Evolutionary conservation across 2,888 invertebrate genomes (phyloP), one percentile per base, ranked within the genome.

Genomic region (Rotaria socialis): DNA sequence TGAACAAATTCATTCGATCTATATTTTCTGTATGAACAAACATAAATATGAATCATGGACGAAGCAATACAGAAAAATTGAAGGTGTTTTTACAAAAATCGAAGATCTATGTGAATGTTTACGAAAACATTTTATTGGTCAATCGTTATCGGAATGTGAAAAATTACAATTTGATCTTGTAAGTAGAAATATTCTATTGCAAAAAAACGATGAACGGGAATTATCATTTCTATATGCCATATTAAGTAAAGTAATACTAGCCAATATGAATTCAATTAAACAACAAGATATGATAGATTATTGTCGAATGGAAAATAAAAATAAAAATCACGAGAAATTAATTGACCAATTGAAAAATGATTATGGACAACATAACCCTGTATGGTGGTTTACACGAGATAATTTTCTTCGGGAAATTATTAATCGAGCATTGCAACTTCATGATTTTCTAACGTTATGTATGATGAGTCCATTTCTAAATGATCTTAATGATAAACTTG

Each of bases 21-120:
- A 67, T 67, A 67, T 67, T 35, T 67, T 67, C 67, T 67, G 67
- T 19, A 35, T 67, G 27, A 67, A 67, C 35, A 67, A 67, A 67
- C 1, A 24, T 27, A 67, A 35, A 19, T 19, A 67, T 35, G 67
- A 67, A 27, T 27, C 16, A 67, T 67, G 35, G 35, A 35, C 35
- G 19, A 67, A 67, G 35, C 11, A 67, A 14, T 67, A 35, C 19
- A 19, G 24, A 16, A 67, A 67, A 67, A 19, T 67, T 41, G 19
- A 6, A 35, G 67, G 67, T 35, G 35, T 35, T 6, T 67, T 27
- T 67, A 67, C 67, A 27, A 35, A 67, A 41, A 41, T 67, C 2
- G 35, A 35, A 35, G 67, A 67, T 10, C 35, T 67, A 14, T 67
- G 67, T 67, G 67, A 41, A 19, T 19, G 35, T 41, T 67, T 67